Evolutionary conservation across 2,888 invertebrate genomes (phyloP).

Genomic region (Drosophila mimica): DNA sequence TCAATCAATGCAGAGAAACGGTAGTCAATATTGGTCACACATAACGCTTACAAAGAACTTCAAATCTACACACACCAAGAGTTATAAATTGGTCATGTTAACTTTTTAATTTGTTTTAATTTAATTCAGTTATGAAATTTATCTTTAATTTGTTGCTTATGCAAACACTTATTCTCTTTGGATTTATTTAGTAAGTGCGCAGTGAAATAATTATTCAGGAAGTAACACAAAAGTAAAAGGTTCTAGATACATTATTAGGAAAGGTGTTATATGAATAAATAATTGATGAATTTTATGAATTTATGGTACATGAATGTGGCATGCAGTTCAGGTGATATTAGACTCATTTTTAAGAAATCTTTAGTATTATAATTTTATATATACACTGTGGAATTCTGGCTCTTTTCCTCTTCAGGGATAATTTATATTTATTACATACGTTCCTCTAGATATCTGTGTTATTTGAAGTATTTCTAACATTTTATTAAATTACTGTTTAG

Average conservation of each 20-base stretch:
- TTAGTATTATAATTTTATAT: background rate
- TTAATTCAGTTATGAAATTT: slow-evolving; percentile 10
- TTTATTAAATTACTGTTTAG: background rate
- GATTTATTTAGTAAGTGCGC: slow-evolving; percentile 16
- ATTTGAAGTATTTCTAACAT: background rate
- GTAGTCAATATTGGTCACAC: slow-evolving; percentile 75
- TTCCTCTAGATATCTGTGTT: background rate
- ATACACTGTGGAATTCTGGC: background rate
- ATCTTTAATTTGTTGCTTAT: background rate
- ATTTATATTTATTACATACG: background rate
- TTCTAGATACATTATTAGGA: slow-evolving; percentile 9
- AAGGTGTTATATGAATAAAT: slow-evolving; percentile 3
- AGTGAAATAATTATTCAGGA: slow-evolving; percentile 31
- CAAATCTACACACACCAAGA: slow-evolving; percentile 43
- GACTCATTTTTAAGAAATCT: background rate
- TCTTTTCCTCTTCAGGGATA: background rate
- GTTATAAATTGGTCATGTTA: slow-evolving; percentile 10
- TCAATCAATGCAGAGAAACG: slow-evolving; percentile 60
- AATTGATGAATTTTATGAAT: background rate
- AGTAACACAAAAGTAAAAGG: slow-evolving; percentile 19
- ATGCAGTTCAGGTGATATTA: background rate
- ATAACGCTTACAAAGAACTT: slow-evolving; percentile 48
- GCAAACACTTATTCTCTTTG: slow-evolving; percentile 5
- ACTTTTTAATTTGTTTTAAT: slow-evolving; percentile 11
- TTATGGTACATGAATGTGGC: slow-evolving; percentile 5